Conservation (phyloP, 2,888 invertebrate genomes). For the Aspidapion aeneum region DNA sequence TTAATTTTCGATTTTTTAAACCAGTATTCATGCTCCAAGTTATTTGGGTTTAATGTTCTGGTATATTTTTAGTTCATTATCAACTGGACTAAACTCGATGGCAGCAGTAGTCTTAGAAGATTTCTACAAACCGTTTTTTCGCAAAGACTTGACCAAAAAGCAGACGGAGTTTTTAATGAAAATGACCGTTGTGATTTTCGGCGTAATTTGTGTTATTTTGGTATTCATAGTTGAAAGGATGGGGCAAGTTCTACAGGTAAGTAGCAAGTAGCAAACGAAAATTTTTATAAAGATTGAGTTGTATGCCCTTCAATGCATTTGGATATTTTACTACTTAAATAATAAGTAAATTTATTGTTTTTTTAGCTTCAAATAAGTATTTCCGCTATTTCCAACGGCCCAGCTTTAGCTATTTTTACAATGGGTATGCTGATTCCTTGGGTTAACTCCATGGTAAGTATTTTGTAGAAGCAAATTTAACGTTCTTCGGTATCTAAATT, state of each 20-base stretch:
- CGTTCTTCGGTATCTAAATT: no score
- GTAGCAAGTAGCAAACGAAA: no score
- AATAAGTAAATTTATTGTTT: neutral
- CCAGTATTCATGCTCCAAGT: no score
- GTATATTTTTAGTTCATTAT: constrained; percentile 59
- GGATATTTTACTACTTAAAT: no score
- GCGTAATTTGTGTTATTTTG: constrained; percentile 58
- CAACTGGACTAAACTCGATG: constrained; percentile 74
- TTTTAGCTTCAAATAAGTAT: constrained; percentile 58
- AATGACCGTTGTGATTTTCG: constrained; percentile 60
- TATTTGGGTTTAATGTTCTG: no score
- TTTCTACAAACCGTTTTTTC: constrained; percentile 58
- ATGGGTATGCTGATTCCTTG: constrained; percentile 67
- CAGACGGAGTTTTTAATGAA: constrained; percentile 63
- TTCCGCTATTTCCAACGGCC: constrained; percentile 63
- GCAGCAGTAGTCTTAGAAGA: constrained; percentile 73
- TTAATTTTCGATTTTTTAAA: no score
- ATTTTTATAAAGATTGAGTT: no score
- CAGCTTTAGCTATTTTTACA: constrained; percentile 64
- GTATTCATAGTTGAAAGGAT: constrained; percentile 64
- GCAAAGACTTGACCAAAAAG: constrained; percentile 52
- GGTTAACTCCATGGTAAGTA: constrained; percentile 56
- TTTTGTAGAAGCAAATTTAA: no score
- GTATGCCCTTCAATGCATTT: no score
- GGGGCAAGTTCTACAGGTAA: constrained; percentile 66